Conservation (phyloP, 1,140 invertebrate genomes). For the Drosophila varians region DNA sequence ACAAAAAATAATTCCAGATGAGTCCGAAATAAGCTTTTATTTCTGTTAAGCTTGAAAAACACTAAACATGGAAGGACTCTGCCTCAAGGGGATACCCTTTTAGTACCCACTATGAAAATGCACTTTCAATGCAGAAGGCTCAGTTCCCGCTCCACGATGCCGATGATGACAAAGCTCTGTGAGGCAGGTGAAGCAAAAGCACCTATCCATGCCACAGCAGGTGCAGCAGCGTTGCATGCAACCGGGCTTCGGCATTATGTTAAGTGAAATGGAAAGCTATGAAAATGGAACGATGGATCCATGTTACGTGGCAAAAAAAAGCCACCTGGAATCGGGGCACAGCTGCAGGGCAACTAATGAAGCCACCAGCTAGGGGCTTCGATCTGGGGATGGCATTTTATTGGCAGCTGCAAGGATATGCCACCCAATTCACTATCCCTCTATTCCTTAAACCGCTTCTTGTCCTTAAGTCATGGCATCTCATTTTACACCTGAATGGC, state of each 20-base stretch:
- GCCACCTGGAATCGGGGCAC: conserved; percentile 10
- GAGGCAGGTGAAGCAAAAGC: conserved; percentile 19
- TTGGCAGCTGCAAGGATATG: conserved; percentile 42
- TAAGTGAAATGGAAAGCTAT: conserved; percentile 70
- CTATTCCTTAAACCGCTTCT: neutral
- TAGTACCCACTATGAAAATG: conserved; percentile 15
- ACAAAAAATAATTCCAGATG: neutral
- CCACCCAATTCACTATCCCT: neutral
- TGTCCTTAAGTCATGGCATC: conserved; percentile 8
- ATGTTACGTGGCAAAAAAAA: conserved; percentile 7
- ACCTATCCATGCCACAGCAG: conserved; percentile 38
- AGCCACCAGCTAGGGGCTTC: conserved; percentile 7
- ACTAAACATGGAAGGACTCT: neutral
- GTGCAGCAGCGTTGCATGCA: conserved; percentile 13
- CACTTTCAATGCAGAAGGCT: neutral
- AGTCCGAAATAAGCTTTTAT: neutral
- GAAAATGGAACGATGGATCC: conserved; percentile 50
- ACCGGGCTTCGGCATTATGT: conserved; percentile 31
- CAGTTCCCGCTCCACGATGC: neutral
- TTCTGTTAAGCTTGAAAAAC: neutral
- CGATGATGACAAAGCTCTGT: conserved; percentile 40
- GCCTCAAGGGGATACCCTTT: neutral
- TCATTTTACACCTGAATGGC: conserved; percentile 56
- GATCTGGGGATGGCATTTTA: conserved; percentile 58
- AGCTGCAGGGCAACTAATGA: conserved; percentile 25